A percentile compares a stretch with the other conserved stretches of the same genome.
phyloP scores from a whole-genome alignment of 2,797 vertebrate species.

The Crypturellus tataupa region DNA sequence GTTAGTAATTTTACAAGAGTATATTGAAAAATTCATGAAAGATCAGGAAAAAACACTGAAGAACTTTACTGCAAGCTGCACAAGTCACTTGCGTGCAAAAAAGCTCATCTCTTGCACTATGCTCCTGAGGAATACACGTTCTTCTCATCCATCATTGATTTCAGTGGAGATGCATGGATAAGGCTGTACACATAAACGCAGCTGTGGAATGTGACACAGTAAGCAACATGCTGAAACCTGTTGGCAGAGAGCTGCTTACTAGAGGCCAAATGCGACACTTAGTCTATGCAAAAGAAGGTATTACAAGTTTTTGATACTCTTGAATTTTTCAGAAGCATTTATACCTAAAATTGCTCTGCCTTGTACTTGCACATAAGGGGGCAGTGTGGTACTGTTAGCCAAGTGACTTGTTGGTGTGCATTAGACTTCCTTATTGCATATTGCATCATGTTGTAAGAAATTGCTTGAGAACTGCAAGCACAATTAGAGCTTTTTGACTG shows the following conservation, averaged over 20 bases:
- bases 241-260: slow-evolving; percentile 48
- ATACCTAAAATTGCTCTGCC: slow-evolving; percentile 40
- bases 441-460: slow-evolving; percentile 58
- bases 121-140: not conserved
- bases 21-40: not conserved
- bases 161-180: not conserved
- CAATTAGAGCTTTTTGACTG: slow-evolving; percentile 27
- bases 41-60: not conserved
- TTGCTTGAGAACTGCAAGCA: slow-evolving; percentile 26
- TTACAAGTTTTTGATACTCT: slow-evolving; percentile 34
- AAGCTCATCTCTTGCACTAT: not conserved
- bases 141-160: not conserved
- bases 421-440: slow-evolving; percentile 50
- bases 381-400: slow-evolving; percentile 81
- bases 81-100: not conserved
- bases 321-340: slow-evolving; percentile 65
- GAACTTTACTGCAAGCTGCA: not conserved
- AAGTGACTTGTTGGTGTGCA: slow-evolving; percentile 10
- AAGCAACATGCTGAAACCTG: slow-evolving; percentile 36
- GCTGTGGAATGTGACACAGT: not conserved
- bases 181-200: slow-evolving; percentile 14
- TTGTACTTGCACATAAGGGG: slow-evolving; percentile 79
- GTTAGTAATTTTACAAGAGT: not conserved
- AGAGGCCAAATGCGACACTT: not conserved
- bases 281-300: slow-evolving; percentile 23